Percentiles rank a stretch among this genome's conserved stretches.
These are phyloP conservation scores for Eurois occulta DNA, from an alignment of 2,888 invertebrate species.

Conservation along the genomic window DNA sequence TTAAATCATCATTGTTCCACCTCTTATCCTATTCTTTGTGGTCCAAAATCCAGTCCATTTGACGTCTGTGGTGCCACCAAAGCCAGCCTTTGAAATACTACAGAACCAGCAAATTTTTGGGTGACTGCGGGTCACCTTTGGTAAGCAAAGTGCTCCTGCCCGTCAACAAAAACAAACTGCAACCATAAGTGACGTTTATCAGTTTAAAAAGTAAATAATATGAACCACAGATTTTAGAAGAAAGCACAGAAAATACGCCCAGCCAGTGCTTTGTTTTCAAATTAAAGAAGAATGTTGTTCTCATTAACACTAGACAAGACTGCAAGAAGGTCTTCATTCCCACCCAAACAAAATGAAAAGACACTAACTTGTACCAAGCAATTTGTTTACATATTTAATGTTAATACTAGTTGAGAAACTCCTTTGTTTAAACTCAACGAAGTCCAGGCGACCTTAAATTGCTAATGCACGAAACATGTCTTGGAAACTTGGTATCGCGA, in stretches of 20 bases:
- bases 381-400: slow-evolving; percentile 60
- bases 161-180: not conserved
- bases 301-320: not conserved
- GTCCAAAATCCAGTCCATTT: not conserved
- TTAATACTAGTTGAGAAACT: slow-evolving; percentile 44
- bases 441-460: slow-evolving; percentile 55
- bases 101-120: not conserved
- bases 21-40: not conserved
- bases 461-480: slow-evolving; percentile 61
- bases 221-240: not conserved
- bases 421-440: slow-evolving; percentile 37
- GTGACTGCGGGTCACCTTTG: not conserved
- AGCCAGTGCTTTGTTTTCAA: too few relatives aligned
- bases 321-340: not conserved
- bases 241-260: too few relatives aligned
- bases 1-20: not conserved
- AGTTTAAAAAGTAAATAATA: not conserved
- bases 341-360: slow-evolving; percentile 45
- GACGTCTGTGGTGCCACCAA: not conserved
- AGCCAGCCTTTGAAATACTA: not conserved
- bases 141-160: not conserved
- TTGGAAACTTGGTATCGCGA: slow-evolving; percentile 54
- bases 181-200: not conserved
- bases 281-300: not conserved
- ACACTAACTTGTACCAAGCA: slow-evolving; percentile 42